Evolutionary conservation across 2,113 vertebrate genomes (phyloP).

Genomic region (Geococcyx californianus): DNA sequence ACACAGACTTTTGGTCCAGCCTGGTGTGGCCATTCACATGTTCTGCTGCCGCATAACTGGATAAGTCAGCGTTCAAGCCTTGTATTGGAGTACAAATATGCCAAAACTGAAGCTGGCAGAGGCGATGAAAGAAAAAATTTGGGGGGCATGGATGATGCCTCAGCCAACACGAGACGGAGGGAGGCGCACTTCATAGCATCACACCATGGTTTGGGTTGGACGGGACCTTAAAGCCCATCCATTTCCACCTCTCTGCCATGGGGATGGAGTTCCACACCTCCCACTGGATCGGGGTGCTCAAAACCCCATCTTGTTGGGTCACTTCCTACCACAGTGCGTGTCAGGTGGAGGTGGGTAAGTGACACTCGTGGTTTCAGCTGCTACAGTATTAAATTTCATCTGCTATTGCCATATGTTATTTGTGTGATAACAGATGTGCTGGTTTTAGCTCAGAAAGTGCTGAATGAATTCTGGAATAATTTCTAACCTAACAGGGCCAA

Average conservation of each 20-base stretch:
- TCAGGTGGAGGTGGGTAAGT: not conserved
- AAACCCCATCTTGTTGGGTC: not conserved
- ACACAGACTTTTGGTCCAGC: not conserved
- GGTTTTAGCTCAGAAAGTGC: not conserved
- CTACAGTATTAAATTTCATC: not conserved
- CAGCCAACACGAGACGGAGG: rapidly evolving
- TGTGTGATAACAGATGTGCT: not conserved
- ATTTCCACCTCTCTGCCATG: too few species aligned
- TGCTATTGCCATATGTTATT: not conserved
- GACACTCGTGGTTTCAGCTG: not conserved
- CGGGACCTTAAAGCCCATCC: too few species aligned
- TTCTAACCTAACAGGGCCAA: not conserved
- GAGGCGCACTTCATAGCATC: not conserved
- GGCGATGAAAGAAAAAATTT: not conserved
- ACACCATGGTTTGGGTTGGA: too few species aligned
- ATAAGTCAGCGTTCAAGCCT: not conserved
- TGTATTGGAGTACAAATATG: not conserved
- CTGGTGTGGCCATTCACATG: rapidly evolving
- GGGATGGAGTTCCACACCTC: too few species aligned
- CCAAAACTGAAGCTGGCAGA: not conserved
- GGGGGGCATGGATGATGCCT: rapidly evolving
- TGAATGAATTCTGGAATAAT: not conserved
- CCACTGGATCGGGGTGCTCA: too few species aligned
- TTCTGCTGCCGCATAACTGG: not conserved
- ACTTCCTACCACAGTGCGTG: not conserved